A percentile compares a stretch with the other conserved stretches of the same genome.
Evolutionary conservation across 2,888 invertebrate species (phyloP).

Genomic region (Clusia tigrina): DNA sequence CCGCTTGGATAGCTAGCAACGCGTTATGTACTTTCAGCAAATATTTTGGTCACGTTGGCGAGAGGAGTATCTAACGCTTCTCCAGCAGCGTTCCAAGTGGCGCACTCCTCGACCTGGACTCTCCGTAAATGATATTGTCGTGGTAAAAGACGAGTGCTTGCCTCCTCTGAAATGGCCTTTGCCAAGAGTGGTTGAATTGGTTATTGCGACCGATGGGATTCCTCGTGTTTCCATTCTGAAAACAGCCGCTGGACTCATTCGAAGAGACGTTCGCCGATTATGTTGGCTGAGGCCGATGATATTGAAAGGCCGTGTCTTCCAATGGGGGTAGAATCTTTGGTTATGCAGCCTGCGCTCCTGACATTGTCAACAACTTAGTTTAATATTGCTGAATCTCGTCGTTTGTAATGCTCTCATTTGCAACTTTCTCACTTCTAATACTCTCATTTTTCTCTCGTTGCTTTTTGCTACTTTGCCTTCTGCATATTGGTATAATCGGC

Average conservation of each 20-base stretch:
- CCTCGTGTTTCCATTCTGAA: conserved; percentile 4
- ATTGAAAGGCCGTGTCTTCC: too few species aligned
- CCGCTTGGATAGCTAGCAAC: background rate
- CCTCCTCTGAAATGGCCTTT: conserved; percentile 12
- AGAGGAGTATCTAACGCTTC: background rate
- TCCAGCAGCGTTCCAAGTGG: conserved; percentile 8
- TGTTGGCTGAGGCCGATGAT: too few species aligned
- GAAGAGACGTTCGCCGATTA: background rate
- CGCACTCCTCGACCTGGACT: background rate
- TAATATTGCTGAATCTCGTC: too few species aligned
- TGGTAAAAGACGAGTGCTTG: conserved; percentile 10
- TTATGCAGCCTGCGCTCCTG: too few species aligned
- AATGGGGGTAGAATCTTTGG: too few species aligned
- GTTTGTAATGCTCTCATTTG: too few species aligned
- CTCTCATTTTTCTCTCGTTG: too few species aligned
- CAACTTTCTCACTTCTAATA: too few species aligned
- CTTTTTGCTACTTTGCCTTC: too few species aligned
- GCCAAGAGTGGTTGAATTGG: background rate
- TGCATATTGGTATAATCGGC: too few species aligned
- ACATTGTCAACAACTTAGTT: too few species aligned
- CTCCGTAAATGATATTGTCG: background rate
- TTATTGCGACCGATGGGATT: conserved; percentile 10
- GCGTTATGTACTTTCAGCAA: conserved; percentile 5
- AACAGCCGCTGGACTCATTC: background rate
- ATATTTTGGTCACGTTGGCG: background rate